phyloP scores from a whole-genome alignment of 1,140 invertebrate species.

The Spodoptera litura region DNA sequence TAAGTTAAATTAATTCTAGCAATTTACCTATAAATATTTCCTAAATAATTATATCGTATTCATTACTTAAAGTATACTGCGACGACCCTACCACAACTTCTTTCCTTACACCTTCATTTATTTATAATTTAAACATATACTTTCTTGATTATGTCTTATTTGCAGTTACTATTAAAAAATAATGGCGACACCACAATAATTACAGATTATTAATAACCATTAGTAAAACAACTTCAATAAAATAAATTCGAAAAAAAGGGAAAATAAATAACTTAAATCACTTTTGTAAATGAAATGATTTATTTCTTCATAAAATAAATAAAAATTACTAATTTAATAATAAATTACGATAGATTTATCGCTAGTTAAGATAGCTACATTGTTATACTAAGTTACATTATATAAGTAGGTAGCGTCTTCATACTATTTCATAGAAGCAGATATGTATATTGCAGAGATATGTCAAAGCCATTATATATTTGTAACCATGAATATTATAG shows the following conservation, averaged over 20 bases:
- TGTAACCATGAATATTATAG: background rate
- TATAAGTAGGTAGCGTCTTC: slow-evolving; percentile 46
- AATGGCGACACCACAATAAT: background rate
- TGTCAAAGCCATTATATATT: slow-evolving; percentile 51
- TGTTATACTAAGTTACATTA: slow-evolving; percentile 51
- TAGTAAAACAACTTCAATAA: slow-evolving; percentile 1
- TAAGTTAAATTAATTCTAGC: too few relatives aligned
- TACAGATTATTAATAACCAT: too few relatives aligned
- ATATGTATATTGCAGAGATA: slow-evolving; percentile 70
- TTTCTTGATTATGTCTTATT: slow-evolving; percentile 5
- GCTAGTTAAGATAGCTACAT: slow-evolving; percentile 42
- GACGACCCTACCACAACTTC: background rate
- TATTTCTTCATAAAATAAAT: slow-evolving; percentile 59
- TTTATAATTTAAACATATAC: background rate
- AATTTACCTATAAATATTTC: background rate
- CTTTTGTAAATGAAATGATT: slow-evolving; percentile 57
- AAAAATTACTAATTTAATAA: slow-evolving; percentile 54
- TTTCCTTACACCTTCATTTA: slow-evolving; percentile 3
- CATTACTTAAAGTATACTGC: slow-evolving; percentile 42
- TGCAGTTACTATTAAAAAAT: background rate
- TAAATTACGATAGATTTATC: slow-evolving; percentile 53
- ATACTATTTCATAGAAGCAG: slow-evolving; percentile 75
- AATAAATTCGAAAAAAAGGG: slow-evolving; percentile 46
- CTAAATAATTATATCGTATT: slow-evolving; percentile 2
- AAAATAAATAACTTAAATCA: slow-evolving; percentile 51